Percentiles rank a stretch among this genome's conserved stretches.
Evolutionary conservation across 2,888 invertebrate genomes (phyloP).

Genomic region (Athalia rosae): DNA sequence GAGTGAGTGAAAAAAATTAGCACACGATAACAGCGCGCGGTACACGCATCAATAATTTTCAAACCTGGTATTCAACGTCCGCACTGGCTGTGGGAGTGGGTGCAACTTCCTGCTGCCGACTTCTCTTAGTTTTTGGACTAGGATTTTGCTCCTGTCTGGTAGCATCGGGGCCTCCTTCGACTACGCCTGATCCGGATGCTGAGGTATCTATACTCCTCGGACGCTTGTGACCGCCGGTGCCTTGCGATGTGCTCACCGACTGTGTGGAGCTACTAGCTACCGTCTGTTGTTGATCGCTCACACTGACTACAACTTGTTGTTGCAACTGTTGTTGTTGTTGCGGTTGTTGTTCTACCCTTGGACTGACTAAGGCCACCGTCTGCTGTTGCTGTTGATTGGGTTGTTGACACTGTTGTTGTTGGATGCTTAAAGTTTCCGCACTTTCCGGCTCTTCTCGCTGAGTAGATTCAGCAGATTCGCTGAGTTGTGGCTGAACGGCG

Average conservation of each 20-base stretch:
- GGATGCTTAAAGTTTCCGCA: constrained; percentile 66
- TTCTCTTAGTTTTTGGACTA: constrained; percentile 67
- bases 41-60: background rate
- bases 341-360: constrained; percentile 77
- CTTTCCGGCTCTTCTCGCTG: constrained; percentile 77
- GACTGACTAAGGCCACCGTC: constrained; percentile 83
- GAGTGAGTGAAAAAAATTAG: constrained; percentile 28
- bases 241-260: constrained; percentile 82
- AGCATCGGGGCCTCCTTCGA: constrained; percentile 63
- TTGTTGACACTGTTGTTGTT: constrained; percentile 60
- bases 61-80: constrained; percentile 71
- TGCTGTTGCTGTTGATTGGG: constrained; percentile 74
- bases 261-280: constrained; percentile 78
- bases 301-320: constrained; percentile 62
- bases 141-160: constrained; percentile 64
- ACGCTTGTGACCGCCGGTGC: constrained; percentile 76
- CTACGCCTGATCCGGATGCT: constrained; percentile 63
- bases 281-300: constrained; percentile 70
- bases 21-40: background rate
- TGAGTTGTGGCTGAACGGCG: constrained; percentile 79
- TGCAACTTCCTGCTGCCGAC: constrained; percentile 64
- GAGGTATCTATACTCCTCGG: constrained; percentile 74
- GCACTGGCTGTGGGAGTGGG: constrained; percentile 65
- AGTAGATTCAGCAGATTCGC: constrained; percentile 75
- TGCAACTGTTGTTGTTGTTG: constrained; percentile 62